Evolutionary conservation across 2,797 vertebrate species (phyloP).

Genomic region (Scomberomorus guttatus): DNA sequence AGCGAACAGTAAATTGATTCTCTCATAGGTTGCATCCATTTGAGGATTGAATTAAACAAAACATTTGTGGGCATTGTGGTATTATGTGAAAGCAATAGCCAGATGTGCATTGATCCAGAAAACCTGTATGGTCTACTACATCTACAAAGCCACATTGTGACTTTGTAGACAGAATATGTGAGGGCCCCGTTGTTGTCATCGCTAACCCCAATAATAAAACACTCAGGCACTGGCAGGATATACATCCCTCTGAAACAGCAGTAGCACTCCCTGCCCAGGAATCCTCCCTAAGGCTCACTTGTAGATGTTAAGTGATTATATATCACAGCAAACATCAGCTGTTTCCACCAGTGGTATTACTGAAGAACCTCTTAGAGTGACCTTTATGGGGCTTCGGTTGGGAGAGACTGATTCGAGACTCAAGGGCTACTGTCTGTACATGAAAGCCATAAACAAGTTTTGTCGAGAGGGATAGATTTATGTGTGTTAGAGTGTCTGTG

Average conservation of each 20-base stretch:
- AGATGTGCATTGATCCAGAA: background rate
- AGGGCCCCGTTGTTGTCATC: background rate
- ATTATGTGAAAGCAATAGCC: background rate
- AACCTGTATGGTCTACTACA: background rate
- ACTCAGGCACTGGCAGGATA: conserved; percentile 9
- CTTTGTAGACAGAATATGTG: conserved; percentile 23
- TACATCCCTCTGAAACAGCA: conserved; percentile 7
- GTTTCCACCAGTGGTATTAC: conserved; percentile 34
- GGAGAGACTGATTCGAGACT: background rate
- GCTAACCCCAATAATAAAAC: conserved; percentile 24
- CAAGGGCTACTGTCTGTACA: conserved; percentile 23
- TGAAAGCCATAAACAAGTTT: conserved; percentile 53
- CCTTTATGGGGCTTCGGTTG: conserved; percentile 41
- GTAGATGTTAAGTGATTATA: conserved; percentile 55
- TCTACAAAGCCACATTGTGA: background rate
- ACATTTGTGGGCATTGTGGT: background rate
- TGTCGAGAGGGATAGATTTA: conserved; percentile 4
- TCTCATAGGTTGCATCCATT: background rate
- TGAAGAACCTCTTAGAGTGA: conserved; percentile 29
- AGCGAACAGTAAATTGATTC: background rate
- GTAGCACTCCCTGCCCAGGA: conserved; percentile 17
- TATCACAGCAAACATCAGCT: conserved; percentile 57
- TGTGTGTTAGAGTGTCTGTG: background rate
- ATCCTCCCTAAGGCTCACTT: conserved; percentile 26
- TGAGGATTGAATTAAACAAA: background rate